Conservation (phyloP, 2,113 vertebrate genomes). For the Phalacrocorax carbo region DNA sequence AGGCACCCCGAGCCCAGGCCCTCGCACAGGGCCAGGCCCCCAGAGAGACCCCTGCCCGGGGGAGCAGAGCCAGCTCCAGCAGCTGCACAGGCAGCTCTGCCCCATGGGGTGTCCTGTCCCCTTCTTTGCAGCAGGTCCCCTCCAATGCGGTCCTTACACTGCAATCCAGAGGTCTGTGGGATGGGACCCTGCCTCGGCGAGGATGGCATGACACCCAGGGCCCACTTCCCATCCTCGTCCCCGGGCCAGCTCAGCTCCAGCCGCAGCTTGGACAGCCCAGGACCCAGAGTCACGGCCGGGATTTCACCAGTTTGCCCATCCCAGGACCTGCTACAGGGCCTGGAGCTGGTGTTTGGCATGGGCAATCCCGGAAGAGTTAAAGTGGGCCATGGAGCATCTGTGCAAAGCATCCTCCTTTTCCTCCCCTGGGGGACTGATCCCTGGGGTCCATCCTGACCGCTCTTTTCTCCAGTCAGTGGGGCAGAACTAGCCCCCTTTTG, state of each 20-base stretch:
- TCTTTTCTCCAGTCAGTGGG: neutral
- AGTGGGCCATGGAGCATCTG: neutral
- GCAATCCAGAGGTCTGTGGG: neutral
- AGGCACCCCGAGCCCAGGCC: accelerated
- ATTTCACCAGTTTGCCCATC: neutral
- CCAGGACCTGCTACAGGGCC: accelerated
- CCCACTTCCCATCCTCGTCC: neutral
- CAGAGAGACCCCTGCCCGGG: neutral
- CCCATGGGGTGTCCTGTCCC: neutral
- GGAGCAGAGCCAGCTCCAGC: neutral
- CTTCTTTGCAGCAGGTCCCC: neutral
- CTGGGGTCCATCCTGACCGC: neutral
- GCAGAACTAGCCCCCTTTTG: neutral
- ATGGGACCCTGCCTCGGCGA: neutral
- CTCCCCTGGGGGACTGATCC: accelerated
- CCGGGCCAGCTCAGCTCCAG: neutral
- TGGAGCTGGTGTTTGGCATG: neutral
- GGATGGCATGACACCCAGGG: neutral
- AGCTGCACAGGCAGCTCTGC: neutral
- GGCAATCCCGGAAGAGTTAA: neutral
- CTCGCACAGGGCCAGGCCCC: accelerated
- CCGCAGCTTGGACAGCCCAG: neutral
- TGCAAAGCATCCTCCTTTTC: neutral
- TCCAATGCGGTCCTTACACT: accelerated
- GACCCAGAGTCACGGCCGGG: accelerated